Conservation (phyloP, 1,140 invertebrate genomes). For the Lamellibrachia luymesi region DNA sequence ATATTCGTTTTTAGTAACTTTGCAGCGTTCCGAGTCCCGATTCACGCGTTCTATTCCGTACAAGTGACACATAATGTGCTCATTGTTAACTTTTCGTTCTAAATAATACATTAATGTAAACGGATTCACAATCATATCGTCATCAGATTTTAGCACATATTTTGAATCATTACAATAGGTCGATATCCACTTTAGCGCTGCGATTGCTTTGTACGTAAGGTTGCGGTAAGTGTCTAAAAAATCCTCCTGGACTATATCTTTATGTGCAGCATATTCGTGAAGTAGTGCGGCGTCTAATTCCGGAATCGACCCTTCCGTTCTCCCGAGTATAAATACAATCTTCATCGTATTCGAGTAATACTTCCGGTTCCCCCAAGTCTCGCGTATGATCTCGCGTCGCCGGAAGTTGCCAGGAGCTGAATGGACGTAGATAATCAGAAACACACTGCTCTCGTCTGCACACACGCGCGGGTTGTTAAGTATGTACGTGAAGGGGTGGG, state of each 20-base stretch:
- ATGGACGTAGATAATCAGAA: slow-evolving; percentile 20
- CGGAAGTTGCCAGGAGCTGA: neutral
- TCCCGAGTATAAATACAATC: neutral
- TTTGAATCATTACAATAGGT: slow-evolving; percentile 65
- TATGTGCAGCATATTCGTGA: slow-evolving; percentile 11
- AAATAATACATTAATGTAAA: neutral
- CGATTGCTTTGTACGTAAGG: slow-evolving; percentile 65
- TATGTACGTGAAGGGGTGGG: slow-evolving; percentile 26
- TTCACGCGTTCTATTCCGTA: slow-evolving; percentile 30
- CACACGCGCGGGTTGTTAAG: slow-evolving; percentile 19
- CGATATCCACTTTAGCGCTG: slow-evolving; percentile 78
- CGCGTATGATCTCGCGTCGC: neutral
- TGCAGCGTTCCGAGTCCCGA: slow-evolving; percentile 33
- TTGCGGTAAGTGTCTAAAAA: slow-evolving; percentile 51
- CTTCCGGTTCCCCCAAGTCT: neutral
- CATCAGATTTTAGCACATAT: slow-evolving; percentile 83
- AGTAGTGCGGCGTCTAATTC: neutral
- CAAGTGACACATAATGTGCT: neutral
- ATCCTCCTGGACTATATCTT: slow-evolving; percentile 46
- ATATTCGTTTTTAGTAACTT: slow-evolving; percentile 28
- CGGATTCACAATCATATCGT: slow-evolving; percentile 77
- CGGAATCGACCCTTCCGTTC: slow-evolving; percentile 29
- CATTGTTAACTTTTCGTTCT: slow-evolving; percentile 32
- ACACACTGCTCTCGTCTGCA: slow-evolving; percentile 16
- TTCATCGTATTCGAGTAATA: neutral